Evolutionary conservation across 2,113 vertebrate species (phyloP), one percentile per base, ranked within the genome.

Genomic region (Clarias batrachus): DNA sequence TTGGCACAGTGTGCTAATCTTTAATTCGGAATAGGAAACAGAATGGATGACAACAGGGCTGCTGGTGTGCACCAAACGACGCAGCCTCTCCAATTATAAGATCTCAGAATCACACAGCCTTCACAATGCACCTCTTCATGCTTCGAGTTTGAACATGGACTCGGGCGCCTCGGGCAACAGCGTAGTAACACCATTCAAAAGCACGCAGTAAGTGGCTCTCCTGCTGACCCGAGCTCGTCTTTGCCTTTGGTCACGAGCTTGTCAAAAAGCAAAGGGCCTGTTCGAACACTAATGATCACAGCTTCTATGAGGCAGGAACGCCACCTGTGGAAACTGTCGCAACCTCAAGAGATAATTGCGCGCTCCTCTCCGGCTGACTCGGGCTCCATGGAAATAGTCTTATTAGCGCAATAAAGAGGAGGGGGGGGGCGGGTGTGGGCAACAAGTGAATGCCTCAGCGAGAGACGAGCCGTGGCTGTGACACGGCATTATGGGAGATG

Each of bases 371-470:
- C 94, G 94, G 93, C 90, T 91, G 90, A 62, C 89, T 91, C 93
- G 90, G 91, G 92, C 93, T 93, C 96, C 95, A 94, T 96, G 95
- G 95, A 96, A 97, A 97, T 96, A 92, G 94, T 92, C 93, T 94
- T 96, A 93, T 95, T 94, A 93, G 89, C 91, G 90, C 93, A 92
- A 92, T 92, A 90, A 92, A 92, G 57, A 80, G 56, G 30, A 59
- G 16, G 62, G 65, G 62, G 89, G 85, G 80, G 91, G 82, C 89
- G 2, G 81, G 90, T 48, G 81, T 89, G 88, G 90, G 93, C 91
- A 93, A 92, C 92, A 91, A 90, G 91, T 94, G 92, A 93, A 94
- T 93, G 92, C 87, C 91, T 48, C 16, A 94, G 93, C 93, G 91
- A 93, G 91, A 93, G 91, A 52, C 91, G 92, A 91, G 91, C 89